Evolutionary conservation across 2,888 invertebrate species (phyloP), one percentile per base, ranked within the genome.

Genomic region (Acanthosepion esculentum): DNA sequence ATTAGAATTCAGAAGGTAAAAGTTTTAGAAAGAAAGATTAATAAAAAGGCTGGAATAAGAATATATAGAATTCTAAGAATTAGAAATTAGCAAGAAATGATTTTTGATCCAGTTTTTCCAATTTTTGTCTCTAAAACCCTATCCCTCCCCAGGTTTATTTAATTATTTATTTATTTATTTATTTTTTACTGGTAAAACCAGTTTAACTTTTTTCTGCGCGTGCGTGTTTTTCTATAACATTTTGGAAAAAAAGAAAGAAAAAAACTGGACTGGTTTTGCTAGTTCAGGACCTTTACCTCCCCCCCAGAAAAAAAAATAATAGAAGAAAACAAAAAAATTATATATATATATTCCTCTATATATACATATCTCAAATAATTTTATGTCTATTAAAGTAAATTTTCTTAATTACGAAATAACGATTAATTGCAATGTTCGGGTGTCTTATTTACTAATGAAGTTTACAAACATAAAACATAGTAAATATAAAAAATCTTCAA

Each of bases 51-150:
- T 78, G 78, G 78, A 78, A 78, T 78, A 78, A 15, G 78, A 78
- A 78, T 78, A 78, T n/a, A 15, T 78, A 78, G n/a, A 78, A 78
- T 78, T n/a, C 18, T 12, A 78, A 78, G 33, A 78, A 78, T 78
- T 29, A 78, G 78, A n/a, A 78, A n/a, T 78, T 78, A 23, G 15
- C 59, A 23, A 59, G 59, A 78, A 78, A 78, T 78, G 78, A 78
- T 78, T 78, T 78, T 78, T 78, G n/a, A 78, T 78, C 78, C 78
- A 78, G n/a, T n/a, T 78, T 78, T 78, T 78, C n/a, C n/a, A 78
- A 78, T n/a, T 78, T 78, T 78, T 78, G n/a, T 78, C 78, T n/a
- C n/a, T n/a, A 5, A 78, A 78, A 78, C 33, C 78, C 78, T 78
- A 5, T 29, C 64, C 29, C 3, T 5, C 29, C 78, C n/a, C 78